A percentile compares a stretch with the other conserved stretches of the same genome.
phyloP scores from a whole-genome alignment of 2,888 invertebrate genomes.

The Aphodius sticticus region DNA sequence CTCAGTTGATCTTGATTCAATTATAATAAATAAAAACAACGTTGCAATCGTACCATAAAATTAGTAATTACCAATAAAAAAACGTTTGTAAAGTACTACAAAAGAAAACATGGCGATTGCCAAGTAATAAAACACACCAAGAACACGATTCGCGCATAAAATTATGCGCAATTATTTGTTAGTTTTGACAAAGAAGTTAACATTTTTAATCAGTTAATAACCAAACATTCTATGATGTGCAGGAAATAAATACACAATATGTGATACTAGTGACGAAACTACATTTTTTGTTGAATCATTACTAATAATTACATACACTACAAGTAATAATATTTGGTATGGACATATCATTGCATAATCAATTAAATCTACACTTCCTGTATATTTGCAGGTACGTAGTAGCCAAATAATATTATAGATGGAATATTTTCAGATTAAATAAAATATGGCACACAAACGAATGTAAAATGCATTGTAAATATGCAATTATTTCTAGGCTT shows the following conservation, averaged over 20 bases:
- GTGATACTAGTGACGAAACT: background rate
- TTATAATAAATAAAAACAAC: too few species aligned
- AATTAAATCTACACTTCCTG: background rate
- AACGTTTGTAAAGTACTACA: too few species aligned
- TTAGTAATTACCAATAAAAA: too few species aligned
- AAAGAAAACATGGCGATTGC: too few species aligned
- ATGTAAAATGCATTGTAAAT: too few species aligned
- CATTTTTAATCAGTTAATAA: background rate
- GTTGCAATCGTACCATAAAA: too few species aligned
- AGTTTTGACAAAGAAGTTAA: background rate
- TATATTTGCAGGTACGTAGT: background rate
- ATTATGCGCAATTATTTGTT: too few species aligned
- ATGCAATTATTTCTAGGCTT: too few species aligned
- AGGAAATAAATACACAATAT: background rate
- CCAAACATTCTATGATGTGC: background rate
- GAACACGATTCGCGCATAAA: background rate
- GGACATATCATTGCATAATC: background rate
- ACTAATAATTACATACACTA: background rate
- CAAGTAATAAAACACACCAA: background rate
- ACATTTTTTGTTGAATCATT: background rate
- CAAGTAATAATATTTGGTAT: background rate
- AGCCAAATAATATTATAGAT: background rate
- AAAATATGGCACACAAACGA: too few species aligned
- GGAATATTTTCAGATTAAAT: too few species aligned
- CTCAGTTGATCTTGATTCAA: too few species aligned